Evolutionary conservation across 92 coral and sea anemone species (phyloP), one percentile per base, ranked within the genome.

Genomic region (Bergia puertoricense): DNA sequence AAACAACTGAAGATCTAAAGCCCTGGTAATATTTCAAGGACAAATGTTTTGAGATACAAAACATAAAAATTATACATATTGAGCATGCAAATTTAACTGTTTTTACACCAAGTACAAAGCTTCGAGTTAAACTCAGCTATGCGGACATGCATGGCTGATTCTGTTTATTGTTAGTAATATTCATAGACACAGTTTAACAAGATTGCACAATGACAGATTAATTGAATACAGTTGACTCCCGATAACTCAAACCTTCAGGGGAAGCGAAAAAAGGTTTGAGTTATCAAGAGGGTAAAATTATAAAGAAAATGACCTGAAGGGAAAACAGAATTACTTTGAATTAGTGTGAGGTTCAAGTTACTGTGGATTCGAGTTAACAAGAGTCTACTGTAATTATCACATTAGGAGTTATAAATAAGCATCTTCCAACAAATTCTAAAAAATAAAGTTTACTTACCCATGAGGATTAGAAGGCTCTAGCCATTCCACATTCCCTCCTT

Each of bases 401-500:
- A 30, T 66, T 18, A 8, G 13, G 18, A 62, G 41, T 40, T 11
- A 39, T 66, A 30, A 11, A 9, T 6, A 56, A 37, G 37, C 46
- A 14, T 22, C 13, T 39, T 6, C 9, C 0, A 11, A 42, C 16
- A 43, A 65, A 43, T 41, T 23, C 62, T 39, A 66, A 82, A 67
- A 82, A 22, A 30, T 10, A 42, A 67, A 42, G 10, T 57, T 38
- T 0, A 65, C 81, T 66, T 91, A 91, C 87, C 87, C 56, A 10
- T 84, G 79, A 11, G 90, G 30, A 45, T 80, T 72, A 7, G 86
- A 81, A 72, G 85, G 85, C 13, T 89, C 94, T 78, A 89, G 81
- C 88, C 85, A 90, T 86, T 91, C 91, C 78, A 91, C 68, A 85
- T 78, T 91, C 43, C 90, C 91, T 39, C 86, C 93, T 88, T 69